Conservation (phyloP, 2,888 invertebrate species). For the Vannuccia rotundouncinata region DNA sequence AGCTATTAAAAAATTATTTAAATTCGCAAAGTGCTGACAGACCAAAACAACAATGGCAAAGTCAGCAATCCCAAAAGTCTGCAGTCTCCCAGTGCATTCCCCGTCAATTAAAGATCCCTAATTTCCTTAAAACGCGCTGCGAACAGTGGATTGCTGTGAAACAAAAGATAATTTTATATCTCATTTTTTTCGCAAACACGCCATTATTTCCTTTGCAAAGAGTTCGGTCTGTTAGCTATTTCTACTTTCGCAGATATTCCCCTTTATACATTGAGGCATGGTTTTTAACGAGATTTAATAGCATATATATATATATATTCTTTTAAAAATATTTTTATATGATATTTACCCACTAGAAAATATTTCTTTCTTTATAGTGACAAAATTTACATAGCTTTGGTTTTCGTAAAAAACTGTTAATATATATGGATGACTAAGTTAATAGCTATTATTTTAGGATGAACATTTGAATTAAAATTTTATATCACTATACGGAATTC, state of each 20-base stretch:
- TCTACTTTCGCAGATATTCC: background rate
- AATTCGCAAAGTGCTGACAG: background rate
- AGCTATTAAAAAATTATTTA: background rate
- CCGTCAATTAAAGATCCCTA: background rate
- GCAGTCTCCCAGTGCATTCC: background rate
- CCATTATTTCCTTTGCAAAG: background rate
- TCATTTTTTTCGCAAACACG: background rate
- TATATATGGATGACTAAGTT: no score
- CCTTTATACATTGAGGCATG: background rate
- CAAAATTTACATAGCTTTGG: no score
- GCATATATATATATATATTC: background rate
- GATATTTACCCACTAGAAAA: no score
- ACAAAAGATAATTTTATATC: background rate
- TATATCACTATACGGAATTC: no score
- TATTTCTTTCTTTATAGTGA: no score
- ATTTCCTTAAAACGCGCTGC: background rate
- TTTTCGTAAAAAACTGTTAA: no score
- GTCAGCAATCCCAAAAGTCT: background rate
- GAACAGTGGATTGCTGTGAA: background rate
- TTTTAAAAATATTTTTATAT: no score
- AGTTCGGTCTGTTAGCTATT: background rate
- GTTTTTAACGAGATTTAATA: no score
- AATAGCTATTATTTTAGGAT: no score
- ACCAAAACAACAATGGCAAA: background rate
- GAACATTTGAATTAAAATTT: no score